A percentile compares a stretch with the other conserved stretches of the same genome.
These are phyloP conservation scores for Trichacis sp. DNA, from an alignment of 2,888 invertebrate species.

Conservation along the genomic window DNA sequence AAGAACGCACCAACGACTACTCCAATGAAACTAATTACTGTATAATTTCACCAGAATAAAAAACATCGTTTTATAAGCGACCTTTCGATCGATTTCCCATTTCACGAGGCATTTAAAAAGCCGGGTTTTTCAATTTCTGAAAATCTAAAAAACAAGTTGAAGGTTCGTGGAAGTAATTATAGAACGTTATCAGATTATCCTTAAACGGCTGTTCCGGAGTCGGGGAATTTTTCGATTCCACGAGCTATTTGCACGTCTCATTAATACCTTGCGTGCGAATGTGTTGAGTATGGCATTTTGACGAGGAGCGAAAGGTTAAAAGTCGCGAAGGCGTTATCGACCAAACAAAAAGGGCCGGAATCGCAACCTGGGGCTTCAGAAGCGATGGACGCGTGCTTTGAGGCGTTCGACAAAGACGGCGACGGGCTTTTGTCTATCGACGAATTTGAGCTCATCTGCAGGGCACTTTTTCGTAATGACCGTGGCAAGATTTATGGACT, in stretches of 20 bases:
- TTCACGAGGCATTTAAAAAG: no score
- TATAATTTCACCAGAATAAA: no score
- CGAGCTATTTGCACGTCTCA: conserved; percentile 33
- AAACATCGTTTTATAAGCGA: no score
- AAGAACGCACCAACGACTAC: conserved; percentile 80
- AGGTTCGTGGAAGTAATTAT: no score
- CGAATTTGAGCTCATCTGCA: conserved; percentile 86
- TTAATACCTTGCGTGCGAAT: conserved; percentile 39
- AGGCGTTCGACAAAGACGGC: conserved; percentile 91
- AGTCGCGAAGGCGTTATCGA: conserved; percentile 54
- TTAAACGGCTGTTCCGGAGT: no score
- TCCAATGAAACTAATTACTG: conserved; percentile 30
- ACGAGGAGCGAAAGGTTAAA: conserved; percentile 41
- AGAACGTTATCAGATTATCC: not conserved
- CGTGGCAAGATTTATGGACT: conserved; percentile 86
- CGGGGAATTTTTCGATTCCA: not conserved
- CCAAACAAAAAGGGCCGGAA: conserved; percentile 59
- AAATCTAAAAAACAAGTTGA: no score
- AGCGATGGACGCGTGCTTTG: conserved; percentile 89
- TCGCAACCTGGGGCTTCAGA: conserved; percentile 51
- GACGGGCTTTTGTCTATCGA: conserved; percentile 82
- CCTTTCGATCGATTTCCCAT: not conserved
- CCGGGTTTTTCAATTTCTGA: no score
- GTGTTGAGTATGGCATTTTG: conserved; percentile 32
- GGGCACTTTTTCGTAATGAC: conserved; percentile 88